Base-by-base conservation (phyloP, 1,140 invertebrate species). In the Lucilia sericata region DNA sequence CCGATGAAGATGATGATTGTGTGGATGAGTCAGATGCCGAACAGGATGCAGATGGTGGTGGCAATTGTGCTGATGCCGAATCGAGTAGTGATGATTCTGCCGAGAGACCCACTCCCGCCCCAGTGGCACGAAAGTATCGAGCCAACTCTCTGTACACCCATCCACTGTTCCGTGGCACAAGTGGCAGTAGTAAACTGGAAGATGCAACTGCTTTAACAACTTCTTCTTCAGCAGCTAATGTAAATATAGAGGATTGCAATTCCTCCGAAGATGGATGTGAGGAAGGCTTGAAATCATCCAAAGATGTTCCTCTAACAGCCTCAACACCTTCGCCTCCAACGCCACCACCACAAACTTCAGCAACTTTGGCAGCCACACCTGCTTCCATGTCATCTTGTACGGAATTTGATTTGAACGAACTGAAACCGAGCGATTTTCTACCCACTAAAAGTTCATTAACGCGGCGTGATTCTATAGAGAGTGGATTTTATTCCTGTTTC, bases 401-500 rank as follows among this genome's bases (percentile, higher is more conserved):
- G 14, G 87, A 89, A 80, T 84, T 87, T 10, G 89, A 88, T 25
- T 34, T 85, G 25, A 86, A 88, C 74, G 87, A 87, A 83, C 42
- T 87, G 13, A 90, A 90, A 84, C 86, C 85, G 60, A 86, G 86
- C 36, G 89, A 90, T 17, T 83, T 88, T 76, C 60, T 90, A 21
- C 86, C 89, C 0, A 76, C 87, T 8, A 91, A 90, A 47, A 83
- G 85, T 42, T 90, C 92, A 89, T 89, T 94, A 2, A 92, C 93
- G 74, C 92, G 96, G 13, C 92, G 96, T 51, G 96, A 96, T n/a
- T 97, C 96, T 10, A 97, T 96, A 87, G 96, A 97, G 90, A 96
- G 95, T 47, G 96, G 96, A 2, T 97, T 97, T 87, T 97, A 96
- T 92, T 97, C 96, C 36, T 96, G 95, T 86, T 94, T 96, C 60